A percentile compares a stretch with the other conserved stretches of the same genome.
phyloP scores from a whole-genome alignment of 2,888 invertebrate species.

The Griposia aprilina region DNA sequence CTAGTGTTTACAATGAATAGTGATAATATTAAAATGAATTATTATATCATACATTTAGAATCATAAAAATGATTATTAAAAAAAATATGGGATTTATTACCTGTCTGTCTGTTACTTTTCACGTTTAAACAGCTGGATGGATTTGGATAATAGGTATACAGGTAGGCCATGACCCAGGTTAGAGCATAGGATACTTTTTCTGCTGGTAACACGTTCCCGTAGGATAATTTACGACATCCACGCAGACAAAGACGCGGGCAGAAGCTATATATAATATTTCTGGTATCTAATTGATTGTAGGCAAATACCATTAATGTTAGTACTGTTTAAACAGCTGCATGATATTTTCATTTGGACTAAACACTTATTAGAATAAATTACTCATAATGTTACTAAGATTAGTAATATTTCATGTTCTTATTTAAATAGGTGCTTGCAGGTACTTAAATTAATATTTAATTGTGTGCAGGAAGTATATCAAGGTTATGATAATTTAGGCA shows the following conservation, averaged over 20 bases:
- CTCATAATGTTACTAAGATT: neutral
- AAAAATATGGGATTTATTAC: too few relatives aligned
- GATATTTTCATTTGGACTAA: neutral
- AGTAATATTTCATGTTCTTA: neutral
- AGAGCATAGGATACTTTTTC: too few relatives aligned
- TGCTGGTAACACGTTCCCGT: neutral
- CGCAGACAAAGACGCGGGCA: too few relatives aligned
- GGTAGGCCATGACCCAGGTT: neutral
- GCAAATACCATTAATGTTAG: neutral
- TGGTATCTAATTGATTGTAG: neutral
- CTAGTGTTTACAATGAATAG: too few relatives aligned
- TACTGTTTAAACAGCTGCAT: neutral
- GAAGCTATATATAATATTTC: too few relatives aligned
- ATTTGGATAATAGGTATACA: too few relatives aligned
- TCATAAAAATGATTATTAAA: too few relatives aligned
- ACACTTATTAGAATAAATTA: neutral
- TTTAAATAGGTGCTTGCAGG: neutral
- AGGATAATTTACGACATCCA: neutral
- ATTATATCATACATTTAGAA: too few relatives aligned
- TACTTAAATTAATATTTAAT: slow-evolving; percentile 13
- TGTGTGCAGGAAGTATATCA: slow-evolving; percentile 19
- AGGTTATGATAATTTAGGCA: slow-evolving; percentile 8
- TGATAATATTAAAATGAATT: too few relatives aligned
- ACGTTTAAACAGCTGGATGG: too few relatives aligned
- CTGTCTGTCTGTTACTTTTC: too few relatives aligned